These are phyloP conservation scores for Polydrusus tereticollis DNA, from an alignment of 2,888 invertebrate genomes.

Conservation along the genomic window DNA sequence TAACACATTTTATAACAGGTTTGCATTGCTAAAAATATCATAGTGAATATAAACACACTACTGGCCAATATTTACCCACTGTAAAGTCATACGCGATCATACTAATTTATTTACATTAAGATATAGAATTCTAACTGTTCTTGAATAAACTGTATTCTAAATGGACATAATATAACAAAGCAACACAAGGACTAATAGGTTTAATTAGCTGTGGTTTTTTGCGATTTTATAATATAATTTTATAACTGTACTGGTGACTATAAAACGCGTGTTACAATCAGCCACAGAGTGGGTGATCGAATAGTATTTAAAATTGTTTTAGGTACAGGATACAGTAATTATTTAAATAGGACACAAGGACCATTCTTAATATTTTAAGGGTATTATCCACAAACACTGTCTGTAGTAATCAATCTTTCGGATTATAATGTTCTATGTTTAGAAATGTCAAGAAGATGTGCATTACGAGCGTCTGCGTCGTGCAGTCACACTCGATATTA, in stretches of 20 bases:
- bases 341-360: too few relatives aligned
- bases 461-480: too few relatives aligned
- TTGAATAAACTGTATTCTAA: slow-evolving; percentile 12
- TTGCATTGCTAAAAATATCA: slow-evolving; percentile 24
- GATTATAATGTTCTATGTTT: too few relatives aligned
- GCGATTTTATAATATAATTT: slow-evolving; percentile 28
- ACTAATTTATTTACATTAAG: slow-evolving; percentile 18
- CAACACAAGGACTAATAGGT: slow-evolving; percentile 14
- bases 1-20: slow-evolving; percentile 44
- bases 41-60: slow-evolving; percentile 25
- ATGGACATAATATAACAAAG: slow-evolving; percentile 24
- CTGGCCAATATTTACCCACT: slow-evolving; percentile 9
- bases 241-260: slow-evolving; percentile 32
- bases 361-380: too few relatives aligned
- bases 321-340: background rate
- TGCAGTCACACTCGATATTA: too few relatives aligned
- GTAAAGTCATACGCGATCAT: slow-evolving; percentile 13
- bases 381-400: too few relatives aligned
- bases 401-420: too few relatives aligned
- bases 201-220: slow-evolving; percentile 32
- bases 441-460: too few relatives aligned
- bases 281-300: background rate
- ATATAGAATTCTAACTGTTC: slow-evolving; percentile 31
- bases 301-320: background rate
- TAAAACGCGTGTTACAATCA: background rate